Conservation (phyloP, 2,113 vertebrate genomes). For the Chaetodon auriga region DNA sequence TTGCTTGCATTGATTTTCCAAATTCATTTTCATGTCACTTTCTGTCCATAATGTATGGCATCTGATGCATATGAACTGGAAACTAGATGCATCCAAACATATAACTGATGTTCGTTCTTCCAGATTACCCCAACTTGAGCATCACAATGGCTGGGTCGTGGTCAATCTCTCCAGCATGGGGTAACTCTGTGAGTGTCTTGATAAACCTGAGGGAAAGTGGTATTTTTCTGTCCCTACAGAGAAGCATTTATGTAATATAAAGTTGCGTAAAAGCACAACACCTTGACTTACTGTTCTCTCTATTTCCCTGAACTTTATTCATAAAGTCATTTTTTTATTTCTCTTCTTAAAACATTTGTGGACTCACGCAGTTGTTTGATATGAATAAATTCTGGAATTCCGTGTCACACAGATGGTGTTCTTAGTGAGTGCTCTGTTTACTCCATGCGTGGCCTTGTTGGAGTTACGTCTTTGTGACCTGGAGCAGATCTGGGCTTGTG, state of each 20-base stretch:
- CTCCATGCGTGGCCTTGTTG: constrained; percentile 80
- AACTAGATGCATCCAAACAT: background rate
- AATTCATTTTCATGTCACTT: background rate
- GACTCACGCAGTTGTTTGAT: background rate
- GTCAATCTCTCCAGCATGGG: constrained; percentile 71
- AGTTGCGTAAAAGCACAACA: constrained; percentile 8
- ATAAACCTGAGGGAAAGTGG: constrained; percentile 42
- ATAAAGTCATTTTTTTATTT: background rate
- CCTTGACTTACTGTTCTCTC: background rate
- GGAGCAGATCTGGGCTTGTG: background rate
- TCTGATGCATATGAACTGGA: background rate
- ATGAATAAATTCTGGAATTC: background rate
- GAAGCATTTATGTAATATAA: constrained; percentile 22
- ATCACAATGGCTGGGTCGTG: constrained; percentile 85
- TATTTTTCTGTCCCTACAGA: constrained; percentile 8
- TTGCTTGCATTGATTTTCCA: background rate
- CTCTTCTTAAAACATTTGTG: background rate
- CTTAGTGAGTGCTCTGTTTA: constrained; percentile 87
- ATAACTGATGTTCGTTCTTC: constrained; percentile 9
- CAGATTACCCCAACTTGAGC: constrained; percentile 80
- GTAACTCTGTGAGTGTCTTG: constrained; percentile 74
- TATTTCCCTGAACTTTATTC: background rate
- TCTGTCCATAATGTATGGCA: background rate
- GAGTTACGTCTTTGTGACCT: constrained; percentile 77
- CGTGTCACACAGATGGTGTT: constrained; percentile 82